phyloP scores from a whole-genome alignment of 2,797 vertebrate genomes.

The Meriones psammophilus region DNA sequence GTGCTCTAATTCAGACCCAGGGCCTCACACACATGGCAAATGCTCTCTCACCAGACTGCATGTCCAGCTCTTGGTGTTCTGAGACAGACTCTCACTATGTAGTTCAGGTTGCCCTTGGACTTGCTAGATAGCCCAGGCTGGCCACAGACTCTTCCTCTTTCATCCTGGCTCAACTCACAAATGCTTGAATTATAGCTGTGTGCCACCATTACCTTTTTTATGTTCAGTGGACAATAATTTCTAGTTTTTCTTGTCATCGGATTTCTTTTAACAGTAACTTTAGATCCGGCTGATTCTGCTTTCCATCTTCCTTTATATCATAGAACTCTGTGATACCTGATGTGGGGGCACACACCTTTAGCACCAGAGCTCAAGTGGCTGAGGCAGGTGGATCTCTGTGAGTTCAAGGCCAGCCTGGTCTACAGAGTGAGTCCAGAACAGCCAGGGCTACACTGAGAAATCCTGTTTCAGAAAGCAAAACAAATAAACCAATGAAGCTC shows the following conservation, averaged over 20 bases:
- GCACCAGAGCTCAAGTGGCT: no score
- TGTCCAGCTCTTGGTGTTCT: background rate
- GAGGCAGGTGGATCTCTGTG: no score
- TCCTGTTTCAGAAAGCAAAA: no score
- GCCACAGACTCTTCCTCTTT: background rate
- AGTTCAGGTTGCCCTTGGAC: background rate
- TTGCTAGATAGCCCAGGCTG: background rate
- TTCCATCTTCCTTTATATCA: background rate
- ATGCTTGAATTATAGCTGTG: background rate
- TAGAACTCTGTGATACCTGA: background rate
- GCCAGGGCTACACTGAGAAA: no score
- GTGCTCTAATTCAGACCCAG: background rate
- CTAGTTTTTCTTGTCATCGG: slow-evolving; percentile 20
- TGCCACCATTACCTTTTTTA: background rate
- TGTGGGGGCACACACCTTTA: no score
- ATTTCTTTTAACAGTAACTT: slow-evolving; percentile 45
- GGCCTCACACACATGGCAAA: background rate
- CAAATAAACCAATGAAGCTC: background rate
- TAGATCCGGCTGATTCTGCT: background rate
- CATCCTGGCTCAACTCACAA: background rate
- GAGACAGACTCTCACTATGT: background rate
- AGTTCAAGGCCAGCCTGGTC: no score
- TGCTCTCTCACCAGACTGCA: background rate
- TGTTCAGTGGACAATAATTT: slow-evolving; percentile 25
- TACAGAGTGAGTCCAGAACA: no score